Percentiles rank a stretch among this genome's conserved stretches.
phyloP scores from a whole-genome alignment of 2,797 vertebrate genomes.

The Acanthis flammea region DNA sequence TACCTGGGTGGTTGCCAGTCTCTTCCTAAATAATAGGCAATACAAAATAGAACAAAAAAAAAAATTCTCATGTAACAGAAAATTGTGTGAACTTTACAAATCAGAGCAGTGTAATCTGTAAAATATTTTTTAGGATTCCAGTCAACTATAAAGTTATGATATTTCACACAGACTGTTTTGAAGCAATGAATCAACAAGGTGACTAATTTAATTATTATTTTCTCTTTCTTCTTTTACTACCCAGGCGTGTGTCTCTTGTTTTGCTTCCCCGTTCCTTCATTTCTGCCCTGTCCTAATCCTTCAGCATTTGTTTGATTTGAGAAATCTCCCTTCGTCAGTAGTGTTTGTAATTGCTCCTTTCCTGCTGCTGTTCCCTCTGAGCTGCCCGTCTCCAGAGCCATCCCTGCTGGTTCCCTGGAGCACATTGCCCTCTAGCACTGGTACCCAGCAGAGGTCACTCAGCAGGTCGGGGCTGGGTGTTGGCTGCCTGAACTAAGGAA shows the following conservation, averaged over 20 bases:
- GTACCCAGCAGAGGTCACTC: background rate
- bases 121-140: background rate
- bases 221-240: background rate
- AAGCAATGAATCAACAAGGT: background rate
- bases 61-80: background rate
- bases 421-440: background rate
- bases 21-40: background rate
- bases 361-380: background rate
- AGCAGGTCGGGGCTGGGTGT: background rate
- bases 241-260: fast-evolving
- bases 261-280: background rate
- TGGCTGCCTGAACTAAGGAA: background rate
- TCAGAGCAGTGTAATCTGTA: background rate
- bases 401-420: background rate
- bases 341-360: background rate
- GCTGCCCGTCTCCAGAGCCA: background rate
- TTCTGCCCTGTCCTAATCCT: background rate
- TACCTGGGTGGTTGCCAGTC: background rate
- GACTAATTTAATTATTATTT: background rate
- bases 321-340: background rate
- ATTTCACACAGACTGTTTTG: background rate
- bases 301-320: background rate
- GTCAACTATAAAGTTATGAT: background rate
- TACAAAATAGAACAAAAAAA: background rate
- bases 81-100: background rate